phyloP scores from a whole-genome alignment of 1,140 invertebrate species.

The Parasteatoda tepidariorum region DNA sequence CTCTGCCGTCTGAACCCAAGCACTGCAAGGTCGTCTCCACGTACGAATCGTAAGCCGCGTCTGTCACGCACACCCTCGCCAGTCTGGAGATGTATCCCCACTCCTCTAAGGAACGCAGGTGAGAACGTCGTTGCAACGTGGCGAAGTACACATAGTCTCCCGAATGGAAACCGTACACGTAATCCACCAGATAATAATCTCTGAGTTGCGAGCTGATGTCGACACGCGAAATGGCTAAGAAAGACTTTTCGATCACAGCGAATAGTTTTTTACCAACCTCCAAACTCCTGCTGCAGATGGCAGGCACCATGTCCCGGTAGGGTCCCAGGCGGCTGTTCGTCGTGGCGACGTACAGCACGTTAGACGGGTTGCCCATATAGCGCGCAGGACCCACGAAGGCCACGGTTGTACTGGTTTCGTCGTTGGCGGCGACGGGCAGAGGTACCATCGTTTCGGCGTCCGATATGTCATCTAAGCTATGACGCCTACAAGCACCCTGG shows the following conservation, averaged over 20 bases:
- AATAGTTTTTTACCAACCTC: conserved; percentile 80
- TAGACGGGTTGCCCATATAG: conserved; percentile 74
- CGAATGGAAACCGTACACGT: conserved; percentile 95
- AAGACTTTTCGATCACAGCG: conserved; percentile 80
- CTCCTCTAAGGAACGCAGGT: conserved; percentile 82
- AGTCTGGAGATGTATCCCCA: conserved; percentile 92
- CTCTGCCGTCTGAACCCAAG: conserved; percentile 71
- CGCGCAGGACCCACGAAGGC: conserved; percentile 93
- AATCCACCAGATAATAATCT: conserved; percentile 95
- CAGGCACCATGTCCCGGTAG: conserved; percentile 91
- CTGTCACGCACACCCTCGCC: conserved; percentile 91
- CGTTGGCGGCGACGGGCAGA: conserved; percentile 89
- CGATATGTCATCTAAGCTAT: conserved; percentile 85
- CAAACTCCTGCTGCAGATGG: conserved; percentile 87
- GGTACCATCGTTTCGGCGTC: conserved; percentile 79
- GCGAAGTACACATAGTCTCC: conserved; percentile 95
- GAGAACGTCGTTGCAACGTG: conserved; percentile 92
- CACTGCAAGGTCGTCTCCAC: conserved; percentile 86
- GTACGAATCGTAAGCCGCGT: conserved; percentile 92
- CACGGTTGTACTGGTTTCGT: conserved; percentile 88
- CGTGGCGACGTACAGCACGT: conserved; percentile 93
- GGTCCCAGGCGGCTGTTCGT: conserved; percentile 93
- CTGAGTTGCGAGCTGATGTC: conserved; percentile 86
- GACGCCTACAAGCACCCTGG: conserved; percentile 90
- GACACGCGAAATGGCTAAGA: conserved; percentile 74